phyloP scores from a whole-genome alignment of 2,888 invertebrate genomes.

The Gastrophysa polygoni region DNA sequence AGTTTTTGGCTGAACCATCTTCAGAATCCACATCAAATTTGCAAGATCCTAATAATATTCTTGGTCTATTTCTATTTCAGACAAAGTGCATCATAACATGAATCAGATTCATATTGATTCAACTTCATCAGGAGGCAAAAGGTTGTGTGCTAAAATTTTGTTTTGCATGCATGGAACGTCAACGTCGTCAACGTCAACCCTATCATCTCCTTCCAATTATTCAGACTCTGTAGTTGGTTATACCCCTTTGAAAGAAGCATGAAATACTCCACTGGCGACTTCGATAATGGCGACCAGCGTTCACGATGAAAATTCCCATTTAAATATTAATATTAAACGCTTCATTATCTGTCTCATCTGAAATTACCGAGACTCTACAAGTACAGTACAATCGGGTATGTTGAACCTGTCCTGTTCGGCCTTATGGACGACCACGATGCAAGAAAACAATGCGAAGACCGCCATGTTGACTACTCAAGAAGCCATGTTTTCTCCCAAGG shows the following conservation, averaged over 20 bases:
- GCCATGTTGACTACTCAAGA: constrained; percentile 60
- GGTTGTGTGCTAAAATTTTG: too few species aligned
- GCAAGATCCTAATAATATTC: too few species aligned
- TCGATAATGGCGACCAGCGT: background rate
- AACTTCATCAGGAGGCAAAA: too few species aligned
- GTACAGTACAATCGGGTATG: constrained; percentile 21
- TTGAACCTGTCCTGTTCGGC: constrained; percentile 23
- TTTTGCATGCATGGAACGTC: too few species aligned
- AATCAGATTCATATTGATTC: too few species aligned
- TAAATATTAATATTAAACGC: constrained; percentile 11
- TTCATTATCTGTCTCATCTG: constrained; percentile 16
- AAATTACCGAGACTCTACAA: constrained; percentile 7
- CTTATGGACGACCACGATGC: constrained; percentile 24
- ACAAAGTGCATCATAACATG: too few species aligned
- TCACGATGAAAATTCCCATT: background rate
- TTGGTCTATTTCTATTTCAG: too few species aligned
- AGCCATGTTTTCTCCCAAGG: constrained; percentile 58
- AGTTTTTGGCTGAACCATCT: too few species aligned
- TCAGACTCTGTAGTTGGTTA: too few species aligned
- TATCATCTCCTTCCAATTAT: too few species aligned
- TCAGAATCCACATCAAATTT: too few species aligned
- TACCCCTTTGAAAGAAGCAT: background rate
- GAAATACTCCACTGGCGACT: background rate
- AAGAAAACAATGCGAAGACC: constrained; percentile 53
- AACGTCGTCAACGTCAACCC: too few species aligned